A percentile compares a stretch with the other conserved stretches of the same genome.
phyloP scores from a whole-genome alignment of 1,140 invertebrate species.

The Lithobius niger region DNA sequence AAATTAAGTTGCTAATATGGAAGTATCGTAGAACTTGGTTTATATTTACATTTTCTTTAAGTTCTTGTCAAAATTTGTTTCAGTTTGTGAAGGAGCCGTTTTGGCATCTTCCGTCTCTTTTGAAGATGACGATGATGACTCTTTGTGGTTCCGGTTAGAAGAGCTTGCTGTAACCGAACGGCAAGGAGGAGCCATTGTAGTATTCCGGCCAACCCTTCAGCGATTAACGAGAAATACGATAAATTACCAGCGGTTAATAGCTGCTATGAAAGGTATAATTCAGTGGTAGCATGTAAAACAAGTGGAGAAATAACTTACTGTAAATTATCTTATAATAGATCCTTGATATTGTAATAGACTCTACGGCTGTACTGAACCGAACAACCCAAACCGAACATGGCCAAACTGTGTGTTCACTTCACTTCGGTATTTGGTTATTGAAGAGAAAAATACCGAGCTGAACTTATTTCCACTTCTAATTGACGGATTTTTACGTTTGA shows the following conservation, averaged over 20 bases:
- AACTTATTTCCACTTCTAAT: too few relatives aligned
- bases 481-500: too few relatives aligned
- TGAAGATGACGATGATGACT: constrained; percentile 25
- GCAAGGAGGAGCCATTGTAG: constrained; percentile 50
- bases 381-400: too few relatives aligned
- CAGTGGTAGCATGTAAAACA: too few relatives aligned
- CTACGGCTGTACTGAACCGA: too few relatives aligned
- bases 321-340: constrained; percentile 12
- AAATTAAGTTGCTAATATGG: too few relatives aligned
- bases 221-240: constrained; percentile 46
- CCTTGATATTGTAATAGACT: constrained; percentile 12
- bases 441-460: too few relatives aligned
- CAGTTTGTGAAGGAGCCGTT: constrained; percentile 32
- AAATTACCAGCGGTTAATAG: constrained; percentile 48
- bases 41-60: too few relatives aligned
- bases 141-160: constrained; percentile 52
- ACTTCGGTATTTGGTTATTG: too few relatives aligned
- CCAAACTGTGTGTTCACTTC: too few relatives aligned
- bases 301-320: constrained; percentile 9
- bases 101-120: constrained; percentile 29
- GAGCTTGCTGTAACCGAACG: constrained; percentile 58
- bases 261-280: constrained; percentile 48
- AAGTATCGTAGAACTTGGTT: too few relatives aligned
- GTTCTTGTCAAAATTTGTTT: too few relatives aligned
- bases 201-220: constrained; percentile 59